Evolutionary conservation across 2,797 vertebrate species (phyloP).

Genomic region (Vespertilio murinus): DNA sequence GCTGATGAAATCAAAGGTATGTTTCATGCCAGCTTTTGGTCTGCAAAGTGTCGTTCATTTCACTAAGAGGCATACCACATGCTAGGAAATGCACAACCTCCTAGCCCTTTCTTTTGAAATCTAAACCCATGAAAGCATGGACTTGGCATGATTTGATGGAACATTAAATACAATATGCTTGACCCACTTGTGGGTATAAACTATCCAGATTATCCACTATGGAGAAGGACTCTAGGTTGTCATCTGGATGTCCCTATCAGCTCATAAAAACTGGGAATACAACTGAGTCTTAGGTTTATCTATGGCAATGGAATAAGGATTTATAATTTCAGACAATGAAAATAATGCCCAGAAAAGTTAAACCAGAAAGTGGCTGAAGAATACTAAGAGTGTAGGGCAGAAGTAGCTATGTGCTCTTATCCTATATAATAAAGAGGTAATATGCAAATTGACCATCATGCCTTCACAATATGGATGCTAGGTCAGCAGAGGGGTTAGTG

Average conservation of each 20-base stretch:
- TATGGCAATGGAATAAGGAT: not conserved
- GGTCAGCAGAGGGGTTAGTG: too few relatives aligned
- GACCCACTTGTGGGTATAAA: conserved; percentile 54
- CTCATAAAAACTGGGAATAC: not conserved
- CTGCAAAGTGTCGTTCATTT: conserved; percentile 78
- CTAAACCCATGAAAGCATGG: conserved; percentile 22
- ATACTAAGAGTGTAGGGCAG: not conserved
- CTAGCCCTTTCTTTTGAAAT: conserved; percentile 70
- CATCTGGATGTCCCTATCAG: not conserved
- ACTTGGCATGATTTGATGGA: conserved; percentile 54
- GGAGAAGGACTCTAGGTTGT: not conserved
- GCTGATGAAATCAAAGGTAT: conserved; percentile 80
- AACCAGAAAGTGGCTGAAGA: not conserved
- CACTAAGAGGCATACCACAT: conserved; percentile 75
- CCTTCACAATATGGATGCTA: too few relatives aligned
- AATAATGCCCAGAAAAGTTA: not conserved
- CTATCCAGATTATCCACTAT: not conserved
- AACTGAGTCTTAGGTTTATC: not conserved
- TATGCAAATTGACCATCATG: too few relatives aligned
- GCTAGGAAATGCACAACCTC: conserved; percentile 71
- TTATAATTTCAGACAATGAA: conserved; percentile 43
- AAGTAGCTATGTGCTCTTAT: not conserved
- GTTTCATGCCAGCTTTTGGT: conserved; percentile 80
- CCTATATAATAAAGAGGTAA: too few relatives aligned
- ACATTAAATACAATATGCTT: conserved; percentile 62